phyloP scores from a whole-genome alignment of 2,888 invertebrate species.

The Phlogophora meticulosa region DNA sequence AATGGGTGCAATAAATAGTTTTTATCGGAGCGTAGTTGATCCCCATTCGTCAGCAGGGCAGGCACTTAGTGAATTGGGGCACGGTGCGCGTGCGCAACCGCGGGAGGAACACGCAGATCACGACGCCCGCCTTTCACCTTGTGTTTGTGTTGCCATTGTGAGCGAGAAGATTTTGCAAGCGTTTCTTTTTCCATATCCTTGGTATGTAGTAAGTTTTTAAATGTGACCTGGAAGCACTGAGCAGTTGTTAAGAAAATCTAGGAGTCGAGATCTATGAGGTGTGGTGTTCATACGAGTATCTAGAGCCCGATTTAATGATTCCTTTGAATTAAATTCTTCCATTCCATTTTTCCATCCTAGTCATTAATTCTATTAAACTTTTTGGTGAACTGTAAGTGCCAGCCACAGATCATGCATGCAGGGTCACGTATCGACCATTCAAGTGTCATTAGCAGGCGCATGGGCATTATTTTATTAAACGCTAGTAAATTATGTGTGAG shows the following conservation, averaged over 20 bases:
- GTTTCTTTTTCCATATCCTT: slow-evolving; percentile 1
- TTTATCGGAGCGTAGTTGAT: slow-evolving; percentile 75
- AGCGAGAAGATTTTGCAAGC: slow-evolving; percentile 36
- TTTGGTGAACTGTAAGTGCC: slow-evolving; percentile 20
- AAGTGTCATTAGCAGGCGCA: slow-evolving; percentile 65
- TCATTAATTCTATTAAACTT: slow-evolving; percentile 23
- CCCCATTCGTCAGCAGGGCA: slow-evolving; percentile 79
- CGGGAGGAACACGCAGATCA: slow-evolving; percentile 68
- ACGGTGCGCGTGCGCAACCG: slow-evolving; percentile 72
- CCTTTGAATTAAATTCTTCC: too few relatives aligned
- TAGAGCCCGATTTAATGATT: too few relatives aligned
- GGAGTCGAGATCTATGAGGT: too few relatives aligned
- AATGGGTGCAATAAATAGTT: slow-evolving; percentile 72
- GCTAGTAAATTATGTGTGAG: slow-evolving; percentile 60
- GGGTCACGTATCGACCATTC: slow-evolving; percentile 68
- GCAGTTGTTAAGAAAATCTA: too few relatives aligned
- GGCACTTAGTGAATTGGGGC: slow-evolving; percentile 83
- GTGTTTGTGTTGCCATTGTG: slow-evolving; percentile 48
- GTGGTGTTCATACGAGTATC: too few relatives aligned
- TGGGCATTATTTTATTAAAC: slow-evolving; percentile 65
- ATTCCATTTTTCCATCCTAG: too few relatives aligned
- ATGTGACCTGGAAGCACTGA: not conserved
- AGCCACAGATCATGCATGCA: slow-evolving; percentile 58
- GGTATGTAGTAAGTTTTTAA: not conserved
- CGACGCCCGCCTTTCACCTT: slow-evolving; percentile 79